phyloP scores from a whole-genome alignment of 2,888 invertebrate species.

The Baronia brevicornis region DNA sequence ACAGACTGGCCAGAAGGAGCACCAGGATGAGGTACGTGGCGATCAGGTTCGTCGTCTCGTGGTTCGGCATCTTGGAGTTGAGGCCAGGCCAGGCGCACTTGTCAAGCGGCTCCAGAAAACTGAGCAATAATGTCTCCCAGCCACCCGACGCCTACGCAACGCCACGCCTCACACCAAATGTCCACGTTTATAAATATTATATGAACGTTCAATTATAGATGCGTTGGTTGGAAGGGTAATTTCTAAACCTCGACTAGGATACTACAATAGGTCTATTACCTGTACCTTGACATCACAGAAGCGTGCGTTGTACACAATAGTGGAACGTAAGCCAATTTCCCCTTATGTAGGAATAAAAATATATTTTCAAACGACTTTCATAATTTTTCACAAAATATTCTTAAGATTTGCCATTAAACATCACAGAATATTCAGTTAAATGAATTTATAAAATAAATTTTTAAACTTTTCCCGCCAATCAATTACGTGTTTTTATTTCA shows the following conservation, averaged over 20 bases:
- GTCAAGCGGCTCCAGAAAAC: slow-evolving; percentile 54
- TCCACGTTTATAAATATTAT: slow-evolving; percentile 58
- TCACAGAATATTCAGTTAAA: too few relatives aligned
- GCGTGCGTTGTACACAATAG: too few relatives aligned
- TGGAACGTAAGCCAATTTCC: too few relatives aligned
- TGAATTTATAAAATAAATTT: too few relatives aligned
- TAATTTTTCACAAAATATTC: too few relatives aligned
- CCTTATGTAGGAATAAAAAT: too few relatives aligned
- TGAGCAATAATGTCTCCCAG: slow-evolving; percentile 37
- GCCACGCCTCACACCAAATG: slow-evolving; percentile 42
- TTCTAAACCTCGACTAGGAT: slow-evolving; percentile 16
- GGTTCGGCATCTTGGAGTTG: slow-evolving; percentile 57
- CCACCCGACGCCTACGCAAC: slow-evolving; percentile 36
- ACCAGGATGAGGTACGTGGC: slow-evolving; percentile 83
- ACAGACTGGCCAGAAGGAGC: slow-evolving; percentile 78
- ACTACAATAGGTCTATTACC: slow-evolving; percentile 12
- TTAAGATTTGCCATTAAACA: too few relatives aligned
- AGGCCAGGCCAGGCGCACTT: slow-evolving; percentile 43
- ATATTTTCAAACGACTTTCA: too few relatives aligned
- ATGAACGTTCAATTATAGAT: slow-evolving; percentile 42
- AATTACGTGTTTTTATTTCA: too few relatives aligned
- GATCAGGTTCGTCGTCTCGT: slow-evolving; percentile 80
- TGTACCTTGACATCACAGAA: too few relatives aligned
- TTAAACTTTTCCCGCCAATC: too few relatives aligned
- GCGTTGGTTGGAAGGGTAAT: slow-evolving; percentile 36